These are phyloP conservation scores for Carcina quercana DNA, from an alignment of 2,888 invertebrate genomes.

Conservation along the genomic window DNA sequence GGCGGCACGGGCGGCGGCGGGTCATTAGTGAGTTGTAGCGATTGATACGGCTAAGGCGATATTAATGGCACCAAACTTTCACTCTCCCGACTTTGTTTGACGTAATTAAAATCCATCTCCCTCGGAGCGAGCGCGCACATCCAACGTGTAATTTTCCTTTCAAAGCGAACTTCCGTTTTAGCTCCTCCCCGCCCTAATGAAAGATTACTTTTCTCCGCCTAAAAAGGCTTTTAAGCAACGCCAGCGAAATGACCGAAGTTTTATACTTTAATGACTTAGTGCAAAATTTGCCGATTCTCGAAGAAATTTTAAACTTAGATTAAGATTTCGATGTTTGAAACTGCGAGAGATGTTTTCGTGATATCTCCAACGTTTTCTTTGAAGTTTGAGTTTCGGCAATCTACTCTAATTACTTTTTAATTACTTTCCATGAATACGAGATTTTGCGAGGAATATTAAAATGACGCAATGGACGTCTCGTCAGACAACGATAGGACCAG, in stretches of 20 bases:
- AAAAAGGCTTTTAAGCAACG: conserved; percentile 75
- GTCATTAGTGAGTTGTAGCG: conserved; percentile 35
- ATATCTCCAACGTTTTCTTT: conserved; percentile 51
- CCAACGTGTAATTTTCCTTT: conserved; percentile 72
- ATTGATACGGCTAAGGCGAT: conserved; percentile 26
- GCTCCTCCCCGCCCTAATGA: conserved; percentile 70
- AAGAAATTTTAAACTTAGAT: conserved; percentile 74
- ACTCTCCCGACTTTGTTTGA: conserved; percentile 58
- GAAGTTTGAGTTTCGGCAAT: conserved; percentile 65
- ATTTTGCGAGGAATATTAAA: conserved; percentile 7
- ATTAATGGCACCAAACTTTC: conserved; percentile 43
- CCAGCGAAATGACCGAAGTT: conserved; percentile 73
- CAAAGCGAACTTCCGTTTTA: conserved; percentile 73
- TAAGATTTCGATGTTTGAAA: conserved; percentile 70
- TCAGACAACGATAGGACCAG: not conserved
- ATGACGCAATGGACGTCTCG: not conserved
- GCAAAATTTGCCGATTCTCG: conserved; percentile 71
- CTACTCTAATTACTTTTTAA: conserved; percentile 69
- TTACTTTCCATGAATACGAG: conserved; percentile 41
- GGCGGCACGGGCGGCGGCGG: too few relatives aligned
- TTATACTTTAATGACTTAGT: conserved; percentile 75
- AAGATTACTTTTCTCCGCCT: conserved; percentile 73
- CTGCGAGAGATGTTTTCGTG: conserved; percentile 61
- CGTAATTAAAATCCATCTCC: conserved; percentile 73
- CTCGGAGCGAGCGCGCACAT: conserved; percentile 52